Conservation (phyloP, 2,113 vertebrate species). For the Archocentrus centrarchus region DNA sequence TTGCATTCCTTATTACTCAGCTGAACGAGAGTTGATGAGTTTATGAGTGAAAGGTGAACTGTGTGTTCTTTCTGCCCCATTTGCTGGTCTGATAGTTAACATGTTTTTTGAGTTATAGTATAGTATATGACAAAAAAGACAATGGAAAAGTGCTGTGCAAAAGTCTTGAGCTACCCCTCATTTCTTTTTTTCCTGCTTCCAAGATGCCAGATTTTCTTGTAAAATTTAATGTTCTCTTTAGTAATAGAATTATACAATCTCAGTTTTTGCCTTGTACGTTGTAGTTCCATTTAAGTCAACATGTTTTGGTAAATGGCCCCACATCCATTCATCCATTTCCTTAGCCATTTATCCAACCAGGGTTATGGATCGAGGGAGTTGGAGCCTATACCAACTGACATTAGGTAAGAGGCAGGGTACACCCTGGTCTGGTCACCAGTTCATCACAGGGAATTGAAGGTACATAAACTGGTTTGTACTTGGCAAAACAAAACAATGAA, state of each 20-base stretch:
- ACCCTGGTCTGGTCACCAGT: no score
- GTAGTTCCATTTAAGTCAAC: no score
- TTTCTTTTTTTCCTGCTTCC: no score
- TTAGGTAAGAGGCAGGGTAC: not conserved
- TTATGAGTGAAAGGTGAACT: not conserved
- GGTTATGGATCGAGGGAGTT: not conserved
- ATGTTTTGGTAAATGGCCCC: no score
- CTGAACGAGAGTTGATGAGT: not conserved
- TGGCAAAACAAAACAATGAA: conserved; percentile 16
- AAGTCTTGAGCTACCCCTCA: not conserved
- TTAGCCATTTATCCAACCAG: not conserved
- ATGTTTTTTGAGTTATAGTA: not conserved
- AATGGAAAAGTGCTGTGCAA: not conserved
- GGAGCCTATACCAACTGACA: not conserved
- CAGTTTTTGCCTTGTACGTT: not conserved
- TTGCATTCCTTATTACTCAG: not conserved
- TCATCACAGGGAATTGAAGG: not conserved
- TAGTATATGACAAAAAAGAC: not conserved
- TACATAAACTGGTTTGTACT: not conserved
- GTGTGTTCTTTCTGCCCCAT: not conserved
- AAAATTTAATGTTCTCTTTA: not conserved
- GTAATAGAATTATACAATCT: not conserved
- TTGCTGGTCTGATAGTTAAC: not conserved
- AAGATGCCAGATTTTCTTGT: no score
- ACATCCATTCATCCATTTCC: no score